Evolutionary conservation across 2,797 vertebrate species (phyloP).

Genomic region (Sebastes matsubarae): DNA sequence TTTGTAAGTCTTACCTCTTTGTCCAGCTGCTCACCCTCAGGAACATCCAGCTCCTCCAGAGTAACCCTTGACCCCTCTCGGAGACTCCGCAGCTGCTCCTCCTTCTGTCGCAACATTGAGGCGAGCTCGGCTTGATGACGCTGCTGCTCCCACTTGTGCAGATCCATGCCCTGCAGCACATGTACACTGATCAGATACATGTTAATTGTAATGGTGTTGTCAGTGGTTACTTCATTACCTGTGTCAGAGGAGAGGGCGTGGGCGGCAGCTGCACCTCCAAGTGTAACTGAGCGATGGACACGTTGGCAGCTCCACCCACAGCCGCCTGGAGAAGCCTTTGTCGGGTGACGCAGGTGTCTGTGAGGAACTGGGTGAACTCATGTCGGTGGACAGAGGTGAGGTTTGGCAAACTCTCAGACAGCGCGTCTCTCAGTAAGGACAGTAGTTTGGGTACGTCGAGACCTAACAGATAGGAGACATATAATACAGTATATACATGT

Average conservation of each 20-base stretch:
- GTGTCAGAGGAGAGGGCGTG: slow-evolving; percentile 34
- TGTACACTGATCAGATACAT: neutral
- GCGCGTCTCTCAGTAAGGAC: slow-evolving; percentile 12
- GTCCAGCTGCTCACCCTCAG: slow-evolving; percentile 24
- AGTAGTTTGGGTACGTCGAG: neutral
- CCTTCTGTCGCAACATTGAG: slow-evolving; percentile 18
- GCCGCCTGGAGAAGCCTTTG: slow-evolving; percentile 52
- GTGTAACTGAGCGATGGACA: neutral
- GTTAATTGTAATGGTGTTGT: neutral
- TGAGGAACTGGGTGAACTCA: slow-evolving; percentile 40
- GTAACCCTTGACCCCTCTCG: slow-evolving; percentile 13
- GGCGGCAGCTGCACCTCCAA: slow-evolving; percentile 65
- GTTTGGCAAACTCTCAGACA: slow-evolving; percentile 29
- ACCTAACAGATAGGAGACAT: slow-evolving; percentile 33
- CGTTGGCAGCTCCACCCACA: neutral
- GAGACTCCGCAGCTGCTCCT: slow-evolving; percentile 41
- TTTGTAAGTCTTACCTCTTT: slow-evolving; percentile 1
- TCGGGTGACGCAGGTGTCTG: slow-evolving; percentile 21
- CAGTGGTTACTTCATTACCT: slow-evolving; percentile 36
- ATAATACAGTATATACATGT: too few species aligned
- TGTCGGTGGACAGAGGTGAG: slow-evolving; percentile 32
- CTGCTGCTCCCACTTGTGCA: slow-evolving; percentile 33
- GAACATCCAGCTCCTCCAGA: slow-evolving; percentile 10
- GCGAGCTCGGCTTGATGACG: neutral
- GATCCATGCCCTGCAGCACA: slow-evolving; percentile 46